Evolutionary conservation across 2,113 vertebrate genomes (phyloP).

Genomic region (Protobothrops mucrosquamatus): DNA sequence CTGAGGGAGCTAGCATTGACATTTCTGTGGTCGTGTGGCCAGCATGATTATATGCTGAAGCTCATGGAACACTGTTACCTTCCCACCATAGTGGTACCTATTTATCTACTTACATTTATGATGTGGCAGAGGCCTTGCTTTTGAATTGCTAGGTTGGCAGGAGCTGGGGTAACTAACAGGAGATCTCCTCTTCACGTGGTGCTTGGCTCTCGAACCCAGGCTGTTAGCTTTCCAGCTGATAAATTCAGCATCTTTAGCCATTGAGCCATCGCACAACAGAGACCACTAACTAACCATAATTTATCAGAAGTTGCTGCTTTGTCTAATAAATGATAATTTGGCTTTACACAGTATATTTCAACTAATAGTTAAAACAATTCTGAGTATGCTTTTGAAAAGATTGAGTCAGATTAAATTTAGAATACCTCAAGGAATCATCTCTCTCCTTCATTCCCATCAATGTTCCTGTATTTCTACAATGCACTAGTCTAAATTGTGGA

Average conservation of each 20-base stretch:
- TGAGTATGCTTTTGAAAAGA: neutral
- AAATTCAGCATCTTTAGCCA: neutral
- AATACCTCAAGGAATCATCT: neutral
- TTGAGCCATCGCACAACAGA: neutral
- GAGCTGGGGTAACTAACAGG: neutral
- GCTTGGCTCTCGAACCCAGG: neutral
- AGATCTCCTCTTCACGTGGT: neutral
- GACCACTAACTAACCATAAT: neutral
- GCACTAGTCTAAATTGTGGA: neutral
- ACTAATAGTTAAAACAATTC: neutral
- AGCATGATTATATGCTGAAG: neutral
- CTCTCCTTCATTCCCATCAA: neutral
- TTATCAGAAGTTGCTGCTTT: neutral
- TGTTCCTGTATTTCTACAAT: neutral
- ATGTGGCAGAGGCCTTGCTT: neutral
- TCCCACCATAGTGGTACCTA: neutral
- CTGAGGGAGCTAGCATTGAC: neutral
- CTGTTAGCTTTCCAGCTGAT: neutral
- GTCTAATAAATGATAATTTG: neutral
- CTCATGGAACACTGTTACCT: neutral
- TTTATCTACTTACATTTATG: neutral
- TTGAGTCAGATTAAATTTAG: neutral
- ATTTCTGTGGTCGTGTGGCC: neutral
- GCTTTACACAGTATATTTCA: neutral
- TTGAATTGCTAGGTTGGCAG: neutral